Evolutionary conservation across 2,888 invertebrate genomes (phyloP).

Genomic region (Kryphioiulus occultus): DNA sequence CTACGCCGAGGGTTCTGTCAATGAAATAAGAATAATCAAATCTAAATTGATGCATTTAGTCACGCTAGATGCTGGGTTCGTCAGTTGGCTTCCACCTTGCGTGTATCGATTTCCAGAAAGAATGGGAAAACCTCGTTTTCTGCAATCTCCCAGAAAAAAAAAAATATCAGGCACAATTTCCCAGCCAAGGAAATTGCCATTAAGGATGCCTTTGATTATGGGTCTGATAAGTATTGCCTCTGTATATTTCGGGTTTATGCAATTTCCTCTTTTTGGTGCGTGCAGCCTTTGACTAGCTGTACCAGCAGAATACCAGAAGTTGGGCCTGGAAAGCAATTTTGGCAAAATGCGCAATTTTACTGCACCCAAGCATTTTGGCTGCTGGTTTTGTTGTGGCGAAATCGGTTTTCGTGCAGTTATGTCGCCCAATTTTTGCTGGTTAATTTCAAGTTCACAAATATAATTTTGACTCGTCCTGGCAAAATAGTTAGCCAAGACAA

Average conservation of each 20-base stretch:
- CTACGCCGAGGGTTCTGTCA: neutral
- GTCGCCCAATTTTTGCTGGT: too few species aligned
- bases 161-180: neutral
- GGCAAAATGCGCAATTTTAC: neutral
- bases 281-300: neutral
- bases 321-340: neutral
- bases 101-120: neutral
- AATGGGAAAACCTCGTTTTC: neutral
- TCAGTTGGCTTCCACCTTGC: neutral
- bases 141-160: neutral
- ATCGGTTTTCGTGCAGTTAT: neutral
- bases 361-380: neutral
- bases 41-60: neutral
- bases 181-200: neutral
- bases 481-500: too few species aligned
- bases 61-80: neutral
- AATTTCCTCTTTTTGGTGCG: constrained; percentile 6
- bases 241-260: constrained; percentile 3
- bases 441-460: too few species aligned
- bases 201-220: constrained; percentile 7
- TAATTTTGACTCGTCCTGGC: too few species aligned
- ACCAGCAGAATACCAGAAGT: neutral
- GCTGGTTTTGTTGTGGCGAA: neutral
- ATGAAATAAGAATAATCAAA: neutral
- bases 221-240: neutral